Conservation (phyloP, 2,113 vertebrate genomes). For the Syngnathoides biaculeatus region DNA sequence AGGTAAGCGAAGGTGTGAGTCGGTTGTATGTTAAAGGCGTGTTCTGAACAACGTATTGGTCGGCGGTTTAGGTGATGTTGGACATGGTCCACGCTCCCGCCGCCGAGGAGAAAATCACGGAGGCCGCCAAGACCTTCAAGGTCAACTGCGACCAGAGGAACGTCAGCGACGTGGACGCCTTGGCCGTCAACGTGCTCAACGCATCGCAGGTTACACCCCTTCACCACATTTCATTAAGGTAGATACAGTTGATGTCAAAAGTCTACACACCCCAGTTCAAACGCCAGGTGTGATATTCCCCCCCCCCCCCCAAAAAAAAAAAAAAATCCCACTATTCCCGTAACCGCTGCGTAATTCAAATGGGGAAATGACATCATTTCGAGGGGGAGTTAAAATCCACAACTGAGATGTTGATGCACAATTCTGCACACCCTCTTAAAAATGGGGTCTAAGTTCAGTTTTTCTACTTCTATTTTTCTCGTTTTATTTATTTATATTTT, state of each 20-base stretch:
- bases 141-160: constrained; percentile 90
- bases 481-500: no score
- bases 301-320: no score
- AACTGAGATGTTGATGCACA: no score
- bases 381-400: no score
- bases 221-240: background rate
- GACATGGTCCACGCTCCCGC: constrained; percentile 53
- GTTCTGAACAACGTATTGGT: background rate
- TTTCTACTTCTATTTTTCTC: no score
- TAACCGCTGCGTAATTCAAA: no score
- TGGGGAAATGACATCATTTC: no score
- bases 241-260: background rate
- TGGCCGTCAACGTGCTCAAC: constrained; percentile 84
- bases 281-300: no score
- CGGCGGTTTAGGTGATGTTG: constrained; percentile 50
- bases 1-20: constrained; percentile 26
- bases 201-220: constrained; percentile 78
- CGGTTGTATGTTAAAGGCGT: background rate
- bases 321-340: no score
- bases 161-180: constrained; percentile 67
- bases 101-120: constrained; percentile 80
- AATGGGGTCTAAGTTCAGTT: no score
- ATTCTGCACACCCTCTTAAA: no score
- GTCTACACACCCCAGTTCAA: no score
- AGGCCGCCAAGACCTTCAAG: constrained; percentile 80